These are phyloP conservation scores for Montipora capricornis DNA, from an alignment of 64 coral and sea anemone genomes.

Conservation along the genomic window DNA sequence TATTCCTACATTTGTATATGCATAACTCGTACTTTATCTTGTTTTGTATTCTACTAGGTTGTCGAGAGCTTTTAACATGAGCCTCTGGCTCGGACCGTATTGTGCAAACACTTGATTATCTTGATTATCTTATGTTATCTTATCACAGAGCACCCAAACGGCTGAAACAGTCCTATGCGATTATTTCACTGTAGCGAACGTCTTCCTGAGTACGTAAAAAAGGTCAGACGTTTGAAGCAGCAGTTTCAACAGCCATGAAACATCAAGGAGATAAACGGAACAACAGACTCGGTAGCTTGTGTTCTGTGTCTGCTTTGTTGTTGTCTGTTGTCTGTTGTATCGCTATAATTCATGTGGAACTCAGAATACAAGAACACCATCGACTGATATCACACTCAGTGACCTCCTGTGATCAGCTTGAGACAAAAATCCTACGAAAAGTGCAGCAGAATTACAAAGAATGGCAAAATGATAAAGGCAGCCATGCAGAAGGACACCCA, in stretches of 20 bases:
- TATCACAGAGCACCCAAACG: too few relatives aligned
- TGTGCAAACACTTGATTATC: too few relatives aligned
- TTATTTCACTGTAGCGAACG: not conserved
- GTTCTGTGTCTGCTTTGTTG: not conserved
- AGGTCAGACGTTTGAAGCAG: not conserved
- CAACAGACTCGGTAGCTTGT: not conserved
- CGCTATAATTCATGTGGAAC: not conserved
- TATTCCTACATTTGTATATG: too few relatives aligned
- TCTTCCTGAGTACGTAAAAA: not conserved
- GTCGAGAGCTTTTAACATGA: too few relatives aligned
- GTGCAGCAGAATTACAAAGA: not conserved
- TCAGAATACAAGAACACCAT: not conserved
- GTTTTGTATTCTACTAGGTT: too few relatives aligned
- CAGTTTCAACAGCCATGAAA: not conserved
- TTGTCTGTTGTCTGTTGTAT: not conserved
- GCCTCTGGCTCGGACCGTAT: too few relatives aligned
- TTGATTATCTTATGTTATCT: too few relatives aligned
- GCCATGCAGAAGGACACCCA: not conserved
- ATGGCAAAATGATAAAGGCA: not conserved
- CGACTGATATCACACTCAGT: not conserved
- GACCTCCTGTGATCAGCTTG: not conserved
- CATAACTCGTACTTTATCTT: too few relatives aligned
- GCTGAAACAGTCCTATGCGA: too few relatives aligned
- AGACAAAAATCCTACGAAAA: not conserved
- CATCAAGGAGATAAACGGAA: not conserved